Conservation (phyloP, 2,113 vertebrate genomes). For the Vulpes vulpes region DNA sequence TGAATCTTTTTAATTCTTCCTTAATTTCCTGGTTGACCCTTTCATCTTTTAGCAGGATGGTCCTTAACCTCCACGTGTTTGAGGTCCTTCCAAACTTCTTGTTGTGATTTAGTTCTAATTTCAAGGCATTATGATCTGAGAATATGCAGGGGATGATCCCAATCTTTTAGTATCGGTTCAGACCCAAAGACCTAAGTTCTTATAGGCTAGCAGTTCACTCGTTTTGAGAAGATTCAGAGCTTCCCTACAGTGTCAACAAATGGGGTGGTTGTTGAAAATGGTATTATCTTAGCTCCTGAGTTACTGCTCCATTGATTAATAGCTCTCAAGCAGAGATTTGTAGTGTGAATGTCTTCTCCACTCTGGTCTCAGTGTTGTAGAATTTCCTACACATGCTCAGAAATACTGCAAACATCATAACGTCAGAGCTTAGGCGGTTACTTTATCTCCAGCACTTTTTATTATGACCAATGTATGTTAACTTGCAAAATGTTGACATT, state of each 20-base stretch:
- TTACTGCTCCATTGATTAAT: neutral
- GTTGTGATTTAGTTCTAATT: no score
- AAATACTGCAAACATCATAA: neutral
- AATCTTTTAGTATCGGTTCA: no score
- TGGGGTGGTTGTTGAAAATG: neutral
- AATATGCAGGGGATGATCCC: no score
- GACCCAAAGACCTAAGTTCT: neutral
- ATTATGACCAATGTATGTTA: neutral
- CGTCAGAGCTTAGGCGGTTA: neutral
- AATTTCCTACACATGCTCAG: neutral
- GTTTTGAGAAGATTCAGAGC: neutral
- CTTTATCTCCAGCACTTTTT: conserved; percentile 48
- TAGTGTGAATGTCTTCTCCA: neutral
- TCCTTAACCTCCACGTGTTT: no score
- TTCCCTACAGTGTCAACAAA: neutral
- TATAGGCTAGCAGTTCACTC: neutral
- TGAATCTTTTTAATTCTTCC: no score
- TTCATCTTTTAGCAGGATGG: no score
- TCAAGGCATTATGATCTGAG: no score
- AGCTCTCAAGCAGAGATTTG: neutral
- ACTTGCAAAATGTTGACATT: neutral
- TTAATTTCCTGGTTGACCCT: no score
- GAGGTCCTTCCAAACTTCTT: no score
- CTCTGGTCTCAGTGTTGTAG: neutral
- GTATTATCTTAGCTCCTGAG: neutral